Conservation (phyloP, 2,113 vertebrate genomes). For the Trochalopteron elliotii region DNA sequence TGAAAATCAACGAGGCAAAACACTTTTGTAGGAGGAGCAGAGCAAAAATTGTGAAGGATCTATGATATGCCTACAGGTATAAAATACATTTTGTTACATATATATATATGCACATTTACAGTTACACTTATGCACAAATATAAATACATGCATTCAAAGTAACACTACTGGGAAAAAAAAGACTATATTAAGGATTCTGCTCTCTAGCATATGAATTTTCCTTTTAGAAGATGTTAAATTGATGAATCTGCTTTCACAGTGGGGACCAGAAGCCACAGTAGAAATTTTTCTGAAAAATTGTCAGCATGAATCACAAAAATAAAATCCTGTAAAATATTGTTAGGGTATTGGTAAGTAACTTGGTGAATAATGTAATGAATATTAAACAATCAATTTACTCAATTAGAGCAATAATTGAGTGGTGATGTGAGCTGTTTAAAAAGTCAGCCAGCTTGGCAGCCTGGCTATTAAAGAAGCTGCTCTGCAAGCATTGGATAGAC, state of each 20-base stretch:
- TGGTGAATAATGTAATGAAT: background rate
- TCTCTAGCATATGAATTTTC: background rate
- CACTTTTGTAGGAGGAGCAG: background rate
- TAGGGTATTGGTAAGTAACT: conserved; percentile 1
- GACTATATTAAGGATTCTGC: background rate
- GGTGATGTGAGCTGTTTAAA: background rate
- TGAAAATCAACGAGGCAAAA: background rate
- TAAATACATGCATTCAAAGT: background rate
- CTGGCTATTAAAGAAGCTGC: background rate
- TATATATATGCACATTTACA: background rate
- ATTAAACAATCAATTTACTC: background rate
- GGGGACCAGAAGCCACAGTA: background rate
- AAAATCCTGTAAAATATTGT: background rate
- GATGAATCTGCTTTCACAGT: background rate
- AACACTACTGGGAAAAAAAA: background rate
- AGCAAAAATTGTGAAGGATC: background rate
- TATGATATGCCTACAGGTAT: background rate
- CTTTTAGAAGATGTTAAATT: background rate
- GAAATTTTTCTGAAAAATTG: background rate
- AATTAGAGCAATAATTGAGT: background rate
- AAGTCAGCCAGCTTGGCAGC: background rate
- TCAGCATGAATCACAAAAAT: background rate
- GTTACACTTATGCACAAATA: background rate
- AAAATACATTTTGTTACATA: background rate
- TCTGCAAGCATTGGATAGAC: background rate